phyloP scores from a whole-genome alignment of 2,113 vertebrate species.

The Cisticola juncidis region DNA sequence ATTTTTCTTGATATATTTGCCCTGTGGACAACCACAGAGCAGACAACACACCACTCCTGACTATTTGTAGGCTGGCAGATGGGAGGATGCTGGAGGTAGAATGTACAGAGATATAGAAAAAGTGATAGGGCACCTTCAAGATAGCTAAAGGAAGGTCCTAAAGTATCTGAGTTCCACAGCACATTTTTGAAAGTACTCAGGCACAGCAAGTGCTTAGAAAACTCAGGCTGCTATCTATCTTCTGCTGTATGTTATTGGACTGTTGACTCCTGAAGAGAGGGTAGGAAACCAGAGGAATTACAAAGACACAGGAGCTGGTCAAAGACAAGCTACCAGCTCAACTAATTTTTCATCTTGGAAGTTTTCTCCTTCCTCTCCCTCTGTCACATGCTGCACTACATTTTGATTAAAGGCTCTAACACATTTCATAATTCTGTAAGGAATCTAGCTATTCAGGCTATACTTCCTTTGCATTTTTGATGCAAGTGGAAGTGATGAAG shows the following conservation, averaged over 20 bases:
- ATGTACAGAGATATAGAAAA: neutral
- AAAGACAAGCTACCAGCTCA: neutral
- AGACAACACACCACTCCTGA: neutral
- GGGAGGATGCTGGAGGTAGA: neutral
- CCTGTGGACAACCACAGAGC: neutral
- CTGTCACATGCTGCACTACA: neutral
- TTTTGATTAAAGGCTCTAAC: slow-evolving; percentile 27
- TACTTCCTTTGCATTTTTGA: slow-evolving; percentile 36
- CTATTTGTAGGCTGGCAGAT: neutral
- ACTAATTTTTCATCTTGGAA: slow-evolving; percentile 5
- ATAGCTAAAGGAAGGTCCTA: neutral
- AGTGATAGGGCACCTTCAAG: neutral
- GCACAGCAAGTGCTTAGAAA: neutral
- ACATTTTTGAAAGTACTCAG: neutral
- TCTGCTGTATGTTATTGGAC: neutral
- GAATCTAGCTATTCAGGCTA: neutral
- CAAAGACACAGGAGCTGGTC: neutral
- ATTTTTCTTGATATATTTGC: neutral
- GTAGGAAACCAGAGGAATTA: neutral
- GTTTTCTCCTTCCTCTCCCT: neutral
- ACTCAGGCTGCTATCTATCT: neutral
- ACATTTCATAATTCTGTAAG: slow-evolving; percentile 3
- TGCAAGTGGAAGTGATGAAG: neutral
- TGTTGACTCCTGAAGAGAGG: neutral
- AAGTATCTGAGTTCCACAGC: neutral